Evolutionary conservation across 2,888 invertebrate species (phyloP).

Genomic region (Limnephilus lunatus): DNA sequence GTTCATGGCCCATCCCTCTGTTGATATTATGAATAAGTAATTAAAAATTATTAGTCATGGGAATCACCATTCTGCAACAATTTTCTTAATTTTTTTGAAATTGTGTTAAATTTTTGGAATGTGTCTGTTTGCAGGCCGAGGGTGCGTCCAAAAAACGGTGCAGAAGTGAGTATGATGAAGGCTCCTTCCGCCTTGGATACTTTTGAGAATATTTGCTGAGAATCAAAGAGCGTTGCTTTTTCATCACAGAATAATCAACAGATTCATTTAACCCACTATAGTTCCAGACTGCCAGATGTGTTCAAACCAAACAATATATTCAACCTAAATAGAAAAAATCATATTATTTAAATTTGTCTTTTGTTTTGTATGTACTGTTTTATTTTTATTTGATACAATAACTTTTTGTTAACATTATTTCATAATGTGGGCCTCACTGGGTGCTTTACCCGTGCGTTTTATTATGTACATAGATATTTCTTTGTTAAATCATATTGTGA

Average conservation of each 20-base stretch:
- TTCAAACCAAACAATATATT: slow-evolving; percentile 57
- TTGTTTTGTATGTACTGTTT: slow-evolving; percentile 18
- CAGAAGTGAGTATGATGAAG: neutral
- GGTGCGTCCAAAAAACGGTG: slow-evolving; percentile 40
- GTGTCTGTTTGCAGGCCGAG: slow-evolving; percentile 54
- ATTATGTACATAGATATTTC: slow-evolving; percentile 23
- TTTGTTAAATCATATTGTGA: neutral
- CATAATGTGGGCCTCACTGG: neutral
- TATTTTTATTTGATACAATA: neutral
- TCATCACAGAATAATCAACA: slow-evolving; percentile 41
- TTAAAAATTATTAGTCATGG: too few species aligned
- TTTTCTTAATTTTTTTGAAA: too few species aligned
- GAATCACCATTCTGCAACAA: too few species aligned
- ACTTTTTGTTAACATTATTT: neutral
- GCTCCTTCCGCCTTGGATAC: slow-evolving; percentile 42
- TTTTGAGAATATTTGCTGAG: slow-evolving; percentile 57
- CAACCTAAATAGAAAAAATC: slow-evolving; percentile 35
- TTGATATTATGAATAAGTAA: too few species aligned
- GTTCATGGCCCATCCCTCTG: too few species aligned
- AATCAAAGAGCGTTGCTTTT: slow-evolving; percentile 57
- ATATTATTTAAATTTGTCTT: slow-evolving; percentile 15
- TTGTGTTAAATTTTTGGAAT: neutral
- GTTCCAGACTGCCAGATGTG: slow-evolving; percentile 61
- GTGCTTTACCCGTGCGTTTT: too few species aligned
- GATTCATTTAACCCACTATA: slow-evolving; percentile 45